Evolutionary conservation across 2,888 invertebrate species (phyloP), one percentile per base, ranked within the genome.

Genomic region (Theretra japonica): DNA sequence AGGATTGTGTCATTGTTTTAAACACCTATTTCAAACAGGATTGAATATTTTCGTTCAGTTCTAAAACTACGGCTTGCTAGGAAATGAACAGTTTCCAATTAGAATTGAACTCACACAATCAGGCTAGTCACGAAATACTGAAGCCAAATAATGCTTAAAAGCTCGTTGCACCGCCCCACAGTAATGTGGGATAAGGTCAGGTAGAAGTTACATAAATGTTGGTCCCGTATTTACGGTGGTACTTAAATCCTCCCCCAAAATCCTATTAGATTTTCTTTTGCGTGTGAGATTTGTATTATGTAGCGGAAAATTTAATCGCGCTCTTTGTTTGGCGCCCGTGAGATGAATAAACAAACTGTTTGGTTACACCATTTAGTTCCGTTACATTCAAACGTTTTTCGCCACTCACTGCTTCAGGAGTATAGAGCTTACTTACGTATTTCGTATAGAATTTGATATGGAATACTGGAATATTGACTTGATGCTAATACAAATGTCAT

Each of bases 261-360:
- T 59, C 50, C 79, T 60, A 48, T 72, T 68, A 83, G 80, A 84
- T 85, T 86, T 85, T 83, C 83, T 83, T 85, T 83, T 82, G 83
- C 86, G 86, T 86, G 83, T 86, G 86, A 83, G 84, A 81, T 82
- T 88, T 86, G 69, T 86, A 88, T 90, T 90, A 90, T 90, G 90
- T 90, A 90, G 90, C 89, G 90, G 90, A 90, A 90, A 91, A 91
- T 91, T 90, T 90, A 90, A 90, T 91, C 90, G 90, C 81, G 83
- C 87, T 86, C 88, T 89, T 86, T 89, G 90, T 90, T 87, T 88
- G 85, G 83, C 82, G 80, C 84, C 83, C 91, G 91, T 91, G 91
- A 89, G 86, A 87, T 87, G 91, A 91, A 91, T 91, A 90, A 88
- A 89, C 88, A 88, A 90, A 88, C 80, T 82, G 83, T 77, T 78